Conservation (phyloP, 2,888 invertebrate genomes). For the Pyrochroa serraticornis region DNA sequence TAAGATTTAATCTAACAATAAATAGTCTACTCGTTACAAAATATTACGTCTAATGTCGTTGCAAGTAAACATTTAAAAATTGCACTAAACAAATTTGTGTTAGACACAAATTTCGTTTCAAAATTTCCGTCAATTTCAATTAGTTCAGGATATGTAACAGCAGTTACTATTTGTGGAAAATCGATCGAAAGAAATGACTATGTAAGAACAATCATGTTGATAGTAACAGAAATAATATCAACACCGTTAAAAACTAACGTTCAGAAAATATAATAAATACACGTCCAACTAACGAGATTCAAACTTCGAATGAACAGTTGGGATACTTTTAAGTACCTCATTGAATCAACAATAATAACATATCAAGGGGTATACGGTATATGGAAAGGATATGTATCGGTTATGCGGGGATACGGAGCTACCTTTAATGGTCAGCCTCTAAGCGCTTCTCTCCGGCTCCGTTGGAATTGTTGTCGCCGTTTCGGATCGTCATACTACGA, state of each 20-base stretch:
- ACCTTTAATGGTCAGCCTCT: conserved; percentile 42
- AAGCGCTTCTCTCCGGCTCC: conserved; percentile 40
- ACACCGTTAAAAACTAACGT: conserved; percentile 20
- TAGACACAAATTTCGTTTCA: conserved; percentile 25
- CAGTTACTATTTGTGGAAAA: conserved; percentile 19
- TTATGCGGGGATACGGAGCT: conserved; percentile 30
- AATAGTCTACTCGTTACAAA: conserved; percentile 40
- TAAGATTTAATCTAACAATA: conserved; percentile 28
- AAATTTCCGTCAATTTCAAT: conserved; percentile 16
- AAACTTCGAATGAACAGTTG: conserved; percentile 11
- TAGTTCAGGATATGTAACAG: conserved; percentile 24
- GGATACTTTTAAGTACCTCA: conserved; percentile 25
- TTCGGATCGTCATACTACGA: conserved; percentile 65
- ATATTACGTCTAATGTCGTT: conserved; percentile 45
- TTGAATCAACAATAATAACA: conserved; percentile 24
- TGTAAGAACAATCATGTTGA: conserved; percentile 5
- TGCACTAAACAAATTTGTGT: conserved; percentile 31
- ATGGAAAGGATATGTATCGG: conserved; percentile 51
- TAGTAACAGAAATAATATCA: conserved; percentile 25
- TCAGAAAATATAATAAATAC: conserved; percentile 14
- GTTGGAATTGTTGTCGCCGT: conserved; percentile 54
- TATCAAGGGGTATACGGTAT: conserved; percentile 25
- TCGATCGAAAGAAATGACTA: conserved; percentile 3
- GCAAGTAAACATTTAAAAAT: conserved; percentile 44
- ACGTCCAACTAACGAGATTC: conserved; percentile 24